Evolutionary conservation across 2,797 vertebrate genomes (phyloP).

Genomic region (Tenualosa ilisha): DNA sequence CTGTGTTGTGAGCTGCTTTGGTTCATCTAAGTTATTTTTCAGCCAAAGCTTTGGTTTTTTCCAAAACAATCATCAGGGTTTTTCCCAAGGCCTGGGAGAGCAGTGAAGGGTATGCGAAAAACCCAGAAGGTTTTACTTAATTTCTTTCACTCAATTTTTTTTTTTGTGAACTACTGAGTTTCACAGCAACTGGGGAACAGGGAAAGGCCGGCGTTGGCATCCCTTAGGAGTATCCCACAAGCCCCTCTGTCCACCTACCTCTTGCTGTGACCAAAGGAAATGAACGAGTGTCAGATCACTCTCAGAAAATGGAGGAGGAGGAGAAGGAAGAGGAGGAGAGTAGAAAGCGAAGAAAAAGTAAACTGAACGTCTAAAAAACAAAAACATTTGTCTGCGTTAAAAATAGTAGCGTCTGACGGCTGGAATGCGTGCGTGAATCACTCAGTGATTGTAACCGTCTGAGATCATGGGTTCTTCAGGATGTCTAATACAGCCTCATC

Average conservation of each 20-base stretch:
- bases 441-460: background rate
- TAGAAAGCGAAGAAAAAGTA: background rate
- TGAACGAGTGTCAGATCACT: background rate
- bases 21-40: constrained; percentile 44
- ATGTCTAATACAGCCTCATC: background rate
- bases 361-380: background rate
- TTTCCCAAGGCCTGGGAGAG: constrained; percentile 40
- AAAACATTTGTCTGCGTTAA: constrained; percentile 3
- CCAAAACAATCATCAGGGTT: constrained; percentile 43
- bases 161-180: background rate
- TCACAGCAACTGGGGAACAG: background rate
- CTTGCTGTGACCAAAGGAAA: background rate
- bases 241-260: background rate
- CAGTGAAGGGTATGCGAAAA: constrained; percentile 25
- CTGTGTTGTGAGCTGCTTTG: constrained; percentile 44
- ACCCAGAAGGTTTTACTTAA: constrained; percentile 25
- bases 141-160: background rate
- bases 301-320: background rate
- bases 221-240: background rate
- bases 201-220: background rate
- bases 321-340: background rate
- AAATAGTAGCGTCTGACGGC: constrained; percentile 2
- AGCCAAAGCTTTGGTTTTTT: constrained; percentile 28
- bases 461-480: background rate
- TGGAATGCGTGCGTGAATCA: background rate